Evolutionary conservation across 2,797 vertebrate species (phyloP).

Genomic region (Urosaurus nigricauda): DNA sequence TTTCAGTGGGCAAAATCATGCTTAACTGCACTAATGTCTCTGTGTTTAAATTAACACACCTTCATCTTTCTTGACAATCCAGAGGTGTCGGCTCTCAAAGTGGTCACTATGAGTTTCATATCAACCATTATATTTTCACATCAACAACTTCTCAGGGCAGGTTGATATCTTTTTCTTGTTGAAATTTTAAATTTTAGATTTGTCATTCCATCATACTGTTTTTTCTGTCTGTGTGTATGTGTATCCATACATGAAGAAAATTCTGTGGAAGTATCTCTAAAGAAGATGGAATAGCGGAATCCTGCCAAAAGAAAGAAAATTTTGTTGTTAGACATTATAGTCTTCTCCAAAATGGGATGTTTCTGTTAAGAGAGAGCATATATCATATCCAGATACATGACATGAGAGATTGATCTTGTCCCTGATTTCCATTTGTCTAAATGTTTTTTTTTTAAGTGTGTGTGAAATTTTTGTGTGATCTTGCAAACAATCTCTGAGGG

Average conservation of each 20-base stretch:
- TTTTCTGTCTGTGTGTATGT: too few species aligned
- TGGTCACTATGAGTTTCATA: neutral
- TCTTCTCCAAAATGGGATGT: neutral
- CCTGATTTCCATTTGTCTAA: slow-evolving; percentile 8
- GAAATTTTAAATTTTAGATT: neutral
- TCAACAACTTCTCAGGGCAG: neutral
- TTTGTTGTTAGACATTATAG: neutral
- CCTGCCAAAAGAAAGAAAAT: neutral
- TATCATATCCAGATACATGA: neutral
- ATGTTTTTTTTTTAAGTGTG: slow-evolving; percentile 23
- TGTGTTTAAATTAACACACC: neutral
- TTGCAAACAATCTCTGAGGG: slow-evolving; percentile 34
- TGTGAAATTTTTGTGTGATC: slow-evolving; percentile 17
- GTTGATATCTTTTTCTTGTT: neutral
- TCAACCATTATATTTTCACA: neutral
- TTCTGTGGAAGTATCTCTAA: neutral
- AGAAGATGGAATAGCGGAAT: neutral
- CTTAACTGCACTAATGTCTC: neutral
- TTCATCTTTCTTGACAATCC: neutral
- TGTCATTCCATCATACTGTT: neutral
- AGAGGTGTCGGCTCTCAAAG: neutral
- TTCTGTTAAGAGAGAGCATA: neutral
- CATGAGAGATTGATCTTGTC: slow-evolving; percentile 5
- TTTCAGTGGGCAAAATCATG: neutral
- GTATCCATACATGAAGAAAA: too few species aligned